Conservation (phyloP, 2,113 vertebrate species). For the Grammomys dolichurus region DNA sequence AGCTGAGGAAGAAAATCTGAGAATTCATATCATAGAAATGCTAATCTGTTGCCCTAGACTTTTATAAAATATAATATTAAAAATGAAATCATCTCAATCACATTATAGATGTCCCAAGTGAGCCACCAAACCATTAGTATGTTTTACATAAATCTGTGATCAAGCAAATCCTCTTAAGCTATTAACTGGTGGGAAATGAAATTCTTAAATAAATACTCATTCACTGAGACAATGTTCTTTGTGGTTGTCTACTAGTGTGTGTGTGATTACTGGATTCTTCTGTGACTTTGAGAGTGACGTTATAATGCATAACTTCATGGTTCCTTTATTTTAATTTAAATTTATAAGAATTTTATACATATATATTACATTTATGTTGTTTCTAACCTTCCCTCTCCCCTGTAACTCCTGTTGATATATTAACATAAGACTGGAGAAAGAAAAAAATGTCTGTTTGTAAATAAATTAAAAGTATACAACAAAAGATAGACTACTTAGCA, state of each 20-base stretch:
- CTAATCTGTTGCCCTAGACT: not conserved
- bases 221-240: constrained; percentile 16
- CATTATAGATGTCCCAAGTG: not conserved
- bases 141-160: not conserved
- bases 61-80: constrained; percentile 19
- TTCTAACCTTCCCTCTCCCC: too few relatives aligned
- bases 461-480: not conserved
- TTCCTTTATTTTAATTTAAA: not conserved
- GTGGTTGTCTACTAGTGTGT: not conserved
- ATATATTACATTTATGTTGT: not conserved
- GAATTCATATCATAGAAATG: not conserved
- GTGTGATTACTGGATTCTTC: not conserved
- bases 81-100: constrained; percentile 3
- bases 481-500: not conserved
- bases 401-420: not conserved
- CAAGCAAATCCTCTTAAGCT: not conserved
- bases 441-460: not conserved
- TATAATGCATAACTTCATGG: not conserved
- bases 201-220: not conserved
- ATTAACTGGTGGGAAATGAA: not conserved
- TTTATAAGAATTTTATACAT: not conserved
- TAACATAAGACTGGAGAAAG: not conserved
- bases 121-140: not conserved
- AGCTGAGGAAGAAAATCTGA: not conserved
- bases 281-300: not conserved